Conservation (phyloP, 2,888 invertebrate species). For the Dolichopus griseipennis region DNA sequence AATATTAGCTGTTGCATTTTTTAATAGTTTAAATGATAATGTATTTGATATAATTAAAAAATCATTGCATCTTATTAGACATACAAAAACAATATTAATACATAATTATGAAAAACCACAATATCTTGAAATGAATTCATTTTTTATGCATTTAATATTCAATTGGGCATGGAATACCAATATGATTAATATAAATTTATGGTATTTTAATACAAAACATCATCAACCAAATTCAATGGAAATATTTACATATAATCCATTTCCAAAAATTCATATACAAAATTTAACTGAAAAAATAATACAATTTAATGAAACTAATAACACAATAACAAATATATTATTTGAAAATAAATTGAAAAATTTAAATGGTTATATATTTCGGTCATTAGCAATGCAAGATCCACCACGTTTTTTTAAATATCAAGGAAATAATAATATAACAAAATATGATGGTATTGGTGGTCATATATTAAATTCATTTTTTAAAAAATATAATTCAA, state of each 20-base stretch:
- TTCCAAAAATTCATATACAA: background rate
- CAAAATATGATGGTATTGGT: background rate
- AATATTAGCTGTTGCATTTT: background rate
- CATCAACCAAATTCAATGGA: background rate
- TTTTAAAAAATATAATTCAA: background rate
- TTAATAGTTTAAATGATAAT: background rate
- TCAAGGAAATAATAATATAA: background rate
- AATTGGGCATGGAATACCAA: background rate
- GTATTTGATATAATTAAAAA: background rate
- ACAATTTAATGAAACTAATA: background rate
- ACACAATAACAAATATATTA: background rate
- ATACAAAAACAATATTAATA: background rate
- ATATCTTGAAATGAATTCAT: background rate
- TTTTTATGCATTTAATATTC: background rate
- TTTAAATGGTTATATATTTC: background rate
- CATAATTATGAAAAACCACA: background rate
- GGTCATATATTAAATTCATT: background rate
- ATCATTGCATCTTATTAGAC: background rate
- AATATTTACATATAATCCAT: background rate
- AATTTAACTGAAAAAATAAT: background rate
- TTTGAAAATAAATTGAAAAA: constrained; percentile 2
- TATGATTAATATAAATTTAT: background rate
- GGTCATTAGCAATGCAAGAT: background rate
- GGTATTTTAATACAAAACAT: background rate
- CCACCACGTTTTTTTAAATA: constrained; percentile 1